Evolutionary conservation across 2,888 invertebrate species (phyloP).

Genomic region (Idaea straminata): DNA sequence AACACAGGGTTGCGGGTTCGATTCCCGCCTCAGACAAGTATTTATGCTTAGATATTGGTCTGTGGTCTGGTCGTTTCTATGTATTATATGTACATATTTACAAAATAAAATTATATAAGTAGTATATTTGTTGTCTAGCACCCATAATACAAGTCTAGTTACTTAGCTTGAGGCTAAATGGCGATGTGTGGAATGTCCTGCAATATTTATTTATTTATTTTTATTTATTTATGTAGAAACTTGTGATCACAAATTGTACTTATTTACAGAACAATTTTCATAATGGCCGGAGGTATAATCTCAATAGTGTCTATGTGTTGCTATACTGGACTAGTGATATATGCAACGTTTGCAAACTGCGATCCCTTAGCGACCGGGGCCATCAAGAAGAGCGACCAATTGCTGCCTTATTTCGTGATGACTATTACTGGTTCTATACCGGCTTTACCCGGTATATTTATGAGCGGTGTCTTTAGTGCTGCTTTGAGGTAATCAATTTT

Average conservation of each 20-base stretch:
- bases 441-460: constrained; percentile 91
- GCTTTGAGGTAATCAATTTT: constrained; percentile 84
- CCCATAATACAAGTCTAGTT: no score
- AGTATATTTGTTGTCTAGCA: no score
- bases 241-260: constrained; percentile 3
- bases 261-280: constrained; percentile 83
- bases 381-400: constrained; percentile 85
- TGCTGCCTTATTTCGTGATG: constrained; percentile 91
- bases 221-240: no score
- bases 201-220: no score
- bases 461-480: constrained; percentile 93
- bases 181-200: no score
- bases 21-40: no score
- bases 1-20: no score
- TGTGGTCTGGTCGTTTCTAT: no score
- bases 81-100: no score
- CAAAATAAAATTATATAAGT: no score
- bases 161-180: no score
- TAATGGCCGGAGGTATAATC: constrained; percentile 88
- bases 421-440: constrained; percentile 86
- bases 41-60: no score
- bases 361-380: constrained; percentile 90
- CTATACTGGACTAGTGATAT: constrained; percentile 92
- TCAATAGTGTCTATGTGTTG: constrained; percentile 88
- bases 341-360: constrained; percentile 90